Conservation (phyloP, 1,140 invertebrate species). For the Panulirus ornatus region DNA sequence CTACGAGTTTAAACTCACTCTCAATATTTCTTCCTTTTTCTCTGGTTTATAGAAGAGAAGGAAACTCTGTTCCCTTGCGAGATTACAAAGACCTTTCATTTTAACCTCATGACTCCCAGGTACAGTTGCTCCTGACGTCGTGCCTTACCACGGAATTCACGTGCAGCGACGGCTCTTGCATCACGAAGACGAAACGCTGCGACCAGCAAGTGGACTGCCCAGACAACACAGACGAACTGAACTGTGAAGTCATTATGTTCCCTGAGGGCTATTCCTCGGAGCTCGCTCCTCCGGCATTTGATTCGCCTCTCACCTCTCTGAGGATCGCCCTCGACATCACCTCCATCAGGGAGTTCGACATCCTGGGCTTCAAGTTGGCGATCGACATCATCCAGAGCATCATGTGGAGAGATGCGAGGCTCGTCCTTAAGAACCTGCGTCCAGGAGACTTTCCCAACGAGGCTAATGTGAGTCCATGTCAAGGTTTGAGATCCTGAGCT, state of each 20-base stretch:
- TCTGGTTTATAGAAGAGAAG: no score
- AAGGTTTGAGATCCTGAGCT: no score
- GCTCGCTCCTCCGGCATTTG: constrained; percentile 3
- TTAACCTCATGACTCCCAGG: no score
- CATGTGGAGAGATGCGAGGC: constrained; percentile 42
- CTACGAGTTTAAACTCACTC: no score
- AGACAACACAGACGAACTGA: constrained; percentile 57
- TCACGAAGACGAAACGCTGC: background rate
- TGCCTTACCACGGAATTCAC: constrained; percentile 1
- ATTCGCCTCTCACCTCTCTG: background rate
- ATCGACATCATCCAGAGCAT: constrained; percentile 35
- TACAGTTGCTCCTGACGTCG: constrained; percentile 6
- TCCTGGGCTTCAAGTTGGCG: constrained; percentile 30
- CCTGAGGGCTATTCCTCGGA: constrained; percentile 5
- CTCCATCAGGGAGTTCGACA: constrained; percentile 53
- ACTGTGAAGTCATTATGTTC: constrained; percentile 8
- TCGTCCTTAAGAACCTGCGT: constrained; percentile 13
- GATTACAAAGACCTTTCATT: no score
- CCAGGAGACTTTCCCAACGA: constrained; percentile 19
- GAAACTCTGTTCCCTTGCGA: no score
- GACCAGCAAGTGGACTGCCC: constrained; percentile 10
- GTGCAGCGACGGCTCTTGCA: constrained; percentile 25
- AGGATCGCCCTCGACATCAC: constrained; percentile 24
- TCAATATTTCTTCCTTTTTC: no score
- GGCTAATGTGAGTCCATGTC: constrained; percentile 27